These are phyloP conservation scores for Australoheros facetus DNA, from an alignment of 2,797 vertebrate species.

Conservation along the genomic window DNA sequence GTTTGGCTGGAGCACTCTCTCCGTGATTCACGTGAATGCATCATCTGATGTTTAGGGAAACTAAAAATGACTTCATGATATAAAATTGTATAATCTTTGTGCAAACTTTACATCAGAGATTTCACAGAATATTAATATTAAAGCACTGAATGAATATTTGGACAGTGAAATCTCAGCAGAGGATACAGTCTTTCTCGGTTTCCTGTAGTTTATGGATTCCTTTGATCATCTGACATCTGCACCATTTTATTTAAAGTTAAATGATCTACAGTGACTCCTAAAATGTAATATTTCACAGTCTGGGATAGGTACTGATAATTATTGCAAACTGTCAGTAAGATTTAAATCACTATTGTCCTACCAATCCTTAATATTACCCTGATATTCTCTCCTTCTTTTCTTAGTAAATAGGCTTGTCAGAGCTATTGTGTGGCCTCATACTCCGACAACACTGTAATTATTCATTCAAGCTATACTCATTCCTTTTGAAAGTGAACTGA, in stretches of 20 bases:
- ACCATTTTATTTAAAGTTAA: neutral
- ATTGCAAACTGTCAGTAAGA: neutral
- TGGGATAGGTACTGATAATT: neutral
- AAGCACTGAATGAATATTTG: neutral
- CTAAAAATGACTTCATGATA: neutral
- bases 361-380: neutral
- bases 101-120: neutral
- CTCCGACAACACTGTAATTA: slow-evolving; percentile 28
- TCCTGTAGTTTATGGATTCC: neutral
- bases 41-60: neutral
- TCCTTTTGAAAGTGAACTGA: slow-evolving; percentile 18
- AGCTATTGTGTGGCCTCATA: slow-evolving; percentile 34
- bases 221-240: neutral
- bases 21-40: neutral
- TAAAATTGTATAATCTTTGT: neutral
- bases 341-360: slow-evolving; percentile 5
- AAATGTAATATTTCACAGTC: neutral
- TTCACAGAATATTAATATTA: neutral
- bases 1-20: neutral
- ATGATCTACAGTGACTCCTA: neutral
- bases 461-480: slow-evolving; percentile 24
- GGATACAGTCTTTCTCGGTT: neutral
- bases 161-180: neutral
- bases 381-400: slow-evolving; percentile 19
- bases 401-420: slow-evolving; percentile 34